Conservation (phyloP, 2,113 vertebrate species). For the Forbesichthys agassizii region DNA sequence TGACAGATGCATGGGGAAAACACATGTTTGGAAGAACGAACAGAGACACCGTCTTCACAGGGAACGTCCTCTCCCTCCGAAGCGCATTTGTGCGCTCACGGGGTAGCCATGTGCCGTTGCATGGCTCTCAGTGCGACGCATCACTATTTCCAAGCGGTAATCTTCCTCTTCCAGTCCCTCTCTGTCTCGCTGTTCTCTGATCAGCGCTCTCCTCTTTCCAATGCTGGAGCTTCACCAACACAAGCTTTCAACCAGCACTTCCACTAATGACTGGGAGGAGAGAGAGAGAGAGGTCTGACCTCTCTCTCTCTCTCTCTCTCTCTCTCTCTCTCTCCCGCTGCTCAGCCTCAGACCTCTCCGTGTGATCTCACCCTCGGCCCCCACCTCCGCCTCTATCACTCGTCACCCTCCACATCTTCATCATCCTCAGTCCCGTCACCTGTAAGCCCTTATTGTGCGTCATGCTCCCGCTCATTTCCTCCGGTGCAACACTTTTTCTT, state of each 20-base stretch:
- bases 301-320: constrained; percentile 20
- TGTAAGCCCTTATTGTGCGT: no score
- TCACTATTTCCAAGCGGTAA: constrained; percentile 51
- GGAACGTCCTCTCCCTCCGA: constrained; percentile 10
- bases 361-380: constrained; percentile 27
- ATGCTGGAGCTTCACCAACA: constrained; percentile 37
- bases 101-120: constrained; percentile 25
- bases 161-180: constrained; percentile 19
- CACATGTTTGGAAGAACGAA: not conserved
- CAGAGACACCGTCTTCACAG: constrained; percentile 9
- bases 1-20: no score
- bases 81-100: constrained; percentile 37
- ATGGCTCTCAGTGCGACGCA: constrained; percentile 22
- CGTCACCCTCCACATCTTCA: constrained; percentile 27
- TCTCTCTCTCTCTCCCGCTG: constrained; percentile 20
- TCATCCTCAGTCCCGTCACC: constrained; percentile 26
- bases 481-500: constrained; percentile 8
- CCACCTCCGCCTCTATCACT: constrained; percentile 23
- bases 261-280: constrained; percentile 35
- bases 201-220: constrained; percentile 18
- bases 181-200: constrained; percentile 26
- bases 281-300: constrained; percentile 6
- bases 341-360: constrained; percentile 20
- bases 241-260: constrained; percentile 41
- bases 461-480: not conserved